A percentile compares a stretch with the other conserved stretches of the same genome.
Conservation (phyloP, 2,113 vertebrate genomes). For the Acinonyx jubatus region DNA sequence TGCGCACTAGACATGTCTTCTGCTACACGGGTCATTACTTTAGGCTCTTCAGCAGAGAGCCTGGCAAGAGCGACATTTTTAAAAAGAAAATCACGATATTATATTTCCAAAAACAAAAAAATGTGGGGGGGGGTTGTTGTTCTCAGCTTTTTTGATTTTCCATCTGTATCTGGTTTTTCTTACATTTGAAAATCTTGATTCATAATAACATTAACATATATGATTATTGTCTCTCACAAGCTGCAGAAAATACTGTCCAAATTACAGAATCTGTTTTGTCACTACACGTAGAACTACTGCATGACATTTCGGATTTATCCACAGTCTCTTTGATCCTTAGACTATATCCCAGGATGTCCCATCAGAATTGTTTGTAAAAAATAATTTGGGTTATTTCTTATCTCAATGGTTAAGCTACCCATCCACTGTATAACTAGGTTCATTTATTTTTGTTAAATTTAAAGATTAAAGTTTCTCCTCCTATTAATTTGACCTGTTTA, state of each 20-base stretch:
- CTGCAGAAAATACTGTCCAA: not conserved
- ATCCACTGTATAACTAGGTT: not conserved
- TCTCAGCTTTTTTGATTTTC: not conserved
- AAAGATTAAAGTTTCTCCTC: not conserved
- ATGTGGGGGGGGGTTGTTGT: no score
- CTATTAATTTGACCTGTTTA: not conserved
- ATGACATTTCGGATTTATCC: not conserved
- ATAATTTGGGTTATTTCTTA: not conserved
- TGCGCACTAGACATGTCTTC: rapidly evolving
- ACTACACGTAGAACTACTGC: not conserved
- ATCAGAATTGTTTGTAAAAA: not conserved
- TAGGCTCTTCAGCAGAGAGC: not conserved
- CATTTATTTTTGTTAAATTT: not conserved
- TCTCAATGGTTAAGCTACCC: not conserved
- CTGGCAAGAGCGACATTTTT: rapidly evolving
- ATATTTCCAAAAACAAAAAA: not conserved
- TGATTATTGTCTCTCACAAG: not conserved
- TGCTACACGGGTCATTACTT: rapidly evolving
- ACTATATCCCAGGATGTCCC: not conserved
- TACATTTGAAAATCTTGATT: not conserved
- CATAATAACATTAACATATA: no score
- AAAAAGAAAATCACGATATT: not conserved
- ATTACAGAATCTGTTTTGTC: rapidly evolving
- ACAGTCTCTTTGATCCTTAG: not conserved
- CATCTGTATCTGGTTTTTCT: not conserved